Evolutionary conservation across 2,113 vertebrate genomes (phyloP), one percentile per base, ranked within the genome.

Genomic region (Chloropsis hardwickii): DNA sequence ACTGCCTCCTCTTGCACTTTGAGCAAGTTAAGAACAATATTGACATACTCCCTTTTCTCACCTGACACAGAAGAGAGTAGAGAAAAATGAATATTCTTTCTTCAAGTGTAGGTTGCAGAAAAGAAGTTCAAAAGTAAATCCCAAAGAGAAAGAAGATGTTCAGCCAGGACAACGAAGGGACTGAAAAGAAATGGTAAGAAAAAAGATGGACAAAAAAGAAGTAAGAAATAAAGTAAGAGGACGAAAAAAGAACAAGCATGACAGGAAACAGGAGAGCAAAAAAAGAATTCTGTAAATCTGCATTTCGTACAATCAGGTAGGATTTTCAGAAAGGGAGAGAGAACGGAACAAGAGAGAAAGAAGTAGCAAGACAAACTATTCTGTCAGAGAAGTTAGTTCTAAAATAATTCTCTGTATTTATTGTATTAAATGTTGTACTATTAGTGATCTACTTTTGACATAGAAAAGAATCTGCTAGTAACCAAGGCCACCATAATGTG

Each of bases 31-130:
- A 82, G 42, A 88, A 80, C 1, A 3, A 50, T 22, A 78, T 8
- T 42, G 47, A 40, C 14, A 93, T 22, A 25, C 18, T 93, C 27
- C 64, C 82, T 94, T 93, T 88, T 95, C 96, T 97, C 94, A 97
- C 96, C 95, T 97, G 94, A 88, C 85, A 64, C 37, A 96, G 94
- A 81, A 86, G 76, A 88, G 25, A 96, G 82, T 7, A 93, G 67
- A 96, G 82, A 74, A 86, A 96, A 95, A 81, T n/a, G 4, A 88
- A 27, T 35, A 90, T 67, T 92, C 93, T 83, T 95, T 88, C 95
- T 92, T 95, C 95, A 88, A 79, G 80, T 0, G 27, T 6, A 90
- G 92, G n/a, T 56, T 95, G 92, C 76, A 97, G 86, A 80, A 93
- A 93, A 92, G 72, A 87, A 92, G 83, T 72, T 93, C 31, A 3